Evolutionary conservation across 2,888 invertebrate genomes (phyloP).

Genomic region (Troilus luridus): DNA sequence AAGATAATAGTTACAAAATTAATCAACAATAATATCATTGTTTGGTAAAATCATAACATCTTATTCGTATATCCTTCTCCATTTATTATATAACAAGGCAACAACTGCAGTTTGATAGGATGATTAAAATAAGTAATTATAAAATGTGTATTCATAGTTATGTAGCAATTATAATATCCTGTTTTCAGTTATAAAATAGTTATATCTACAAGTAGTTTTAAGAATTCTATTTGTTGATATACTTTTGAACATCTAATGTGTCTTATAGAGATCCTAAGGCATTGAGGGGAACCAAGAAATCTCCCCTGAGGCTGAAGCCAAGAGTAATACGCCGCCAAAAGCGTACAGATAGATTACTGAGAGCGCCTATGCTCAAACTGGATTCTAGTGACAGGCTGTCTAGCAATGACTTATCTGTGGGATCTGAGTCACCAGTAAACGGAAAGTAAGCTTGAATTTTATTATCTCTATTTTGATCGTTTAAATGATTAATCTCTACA

Average conservation of each 20-base stretch:
- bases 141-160: no score
- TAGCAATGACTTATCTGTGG: background rate
- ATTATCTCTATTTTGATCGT: background rate
- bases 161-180: background rate
- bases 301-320: background rate
- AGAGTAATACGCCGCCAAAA: background rate
- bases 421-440: background rate
- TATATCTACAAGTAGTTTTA: background rate
- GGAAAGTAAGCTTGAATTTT: constrained; percentile 3
- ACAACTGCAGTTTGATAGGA: no score
- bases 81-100: no score
- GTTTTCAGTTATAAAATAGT: background rate
- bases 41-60: no score
- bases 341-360: background rate
- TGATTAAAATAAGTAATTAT: no score
- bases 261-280: background rate
- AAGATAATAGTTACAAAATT: no score
- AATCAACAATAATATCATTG: no score
- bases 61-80: no score
- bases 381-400: background rate
- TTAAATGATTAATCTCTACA: no score
- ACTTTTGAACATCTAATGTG: background rate
- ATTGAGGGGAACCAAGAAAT: background rate
- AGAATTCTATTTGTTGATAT: background rate
- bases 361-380: constrained; percentile 9